Conservation (phyloP, 2,797 vertebrate genomes). For the Aselliscus stoliczkanus region DNA sequence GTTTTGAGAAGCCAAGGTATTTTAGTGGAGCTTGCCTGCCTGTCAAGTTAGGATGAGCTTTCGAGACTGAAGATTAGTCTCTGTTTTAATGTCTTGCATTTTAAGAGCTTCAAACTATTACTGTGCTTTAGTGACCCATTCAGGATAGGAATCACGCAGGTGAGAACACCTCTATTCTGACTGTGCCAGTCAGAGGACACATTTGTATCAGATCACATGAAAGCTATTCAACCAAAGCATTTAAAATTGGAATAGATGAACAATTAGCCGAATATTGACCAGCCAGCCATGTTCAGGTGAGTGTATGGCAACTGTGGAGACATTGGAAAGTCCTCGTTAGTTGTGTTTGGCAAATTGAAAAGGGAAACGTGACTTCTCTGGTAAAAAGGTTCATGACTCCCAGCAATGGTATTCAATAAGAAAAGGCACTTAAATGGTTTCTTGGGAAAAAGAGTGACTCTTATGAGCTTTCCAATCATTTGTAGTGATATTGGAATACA, state of each 20-base stretch:
- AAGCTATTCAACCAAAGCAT: neutral
- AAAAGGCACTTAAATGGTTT: neutral
- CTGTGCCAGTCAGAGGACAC: neutral
- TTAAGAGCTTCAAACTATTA: neutral
- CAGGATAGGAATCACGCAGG: neutral
- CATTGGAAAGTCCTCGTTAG: neutral
- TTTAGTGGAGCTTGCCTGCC: neutral
- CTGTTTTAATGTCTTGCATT: neutral
- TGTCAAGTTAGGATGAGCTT: neutral
- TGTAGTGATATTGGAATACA: too few species aligned
- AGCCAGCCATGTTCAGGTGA: neutral
- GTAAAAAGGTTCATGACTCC: neutral
- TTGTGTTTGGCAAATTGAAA: neutral
- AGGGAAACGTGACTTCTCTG: neutral
- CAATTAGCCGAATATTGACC: neutral
- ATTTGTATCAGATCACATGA: neutral
- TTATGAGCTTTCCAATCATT: neutral
- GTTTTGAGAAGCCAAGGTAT: neutral
- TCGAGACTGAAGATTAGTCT: neutral
- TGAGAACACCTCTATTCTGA: neutral
- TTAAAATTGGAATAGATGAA: neutral
- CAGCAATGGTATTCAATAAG: rapidly evolving
- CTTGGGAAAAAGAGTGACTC: neutral
- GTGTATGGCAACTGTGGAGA: neutral
- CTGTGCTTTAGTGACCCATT: neutral